phyloP scores from a whole-genome alignment of 2,888 invertebrate species.

The Zele albiditarsus region DNA sequence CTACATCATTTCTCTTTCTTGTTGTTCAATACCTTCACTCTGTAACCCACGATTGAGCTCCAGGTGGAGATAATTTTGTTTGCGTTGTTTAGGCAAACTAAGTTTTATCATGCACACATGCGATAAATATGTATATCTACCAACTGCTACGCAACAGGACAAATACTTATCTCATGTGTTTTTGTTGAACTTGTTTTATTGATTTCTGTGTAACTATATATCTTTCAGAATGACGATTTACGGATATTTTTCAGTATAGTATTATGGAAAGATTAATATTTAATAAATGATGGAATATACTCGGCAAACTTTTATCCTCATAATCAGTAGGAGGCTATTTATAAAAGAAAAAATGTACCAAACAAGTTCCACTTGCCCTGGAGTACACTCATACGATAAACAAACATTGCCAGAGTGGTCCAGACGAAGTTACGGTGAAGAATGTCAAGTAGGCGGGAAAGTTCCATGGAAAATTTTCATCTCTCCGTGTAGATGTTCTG shows the following conservation, averaged over 20 bases:
- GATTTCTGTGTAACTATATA: neutral
- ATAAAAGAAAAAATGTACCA: conserved; percentile 2
- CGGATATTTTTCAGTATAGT: neutral
- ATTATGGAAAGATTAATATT: neutral
- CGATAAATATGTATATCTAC: conserved; percentile 21
- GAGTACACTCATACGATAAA: conserved; percentile 36
- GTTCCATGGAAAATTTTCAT: conserved; percentile 56
- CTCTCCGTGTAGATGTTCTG: conserved; percentile 60
- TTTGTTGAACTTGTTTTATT: neutral
- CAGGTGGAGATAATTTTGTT: conserved; percentile 56
- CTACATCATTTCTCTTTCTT: neutral
- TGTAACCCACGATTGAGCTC: conserved; percentile 25
- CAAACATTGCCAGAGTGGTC: conserved; percentile 28
- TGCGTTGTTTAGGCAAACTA: conserved; percentile 60
- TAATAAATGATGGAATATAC: neutral
- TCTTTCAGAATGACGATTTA: neutral
- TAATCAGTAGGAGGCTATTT: neutral
- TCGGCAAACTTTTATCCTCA: neutral
- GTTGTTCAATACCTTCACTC: conserved; percentile 13
- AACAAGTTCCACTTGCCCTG: conserved; percentile 33
- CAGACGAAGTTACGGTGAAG: conserved; percentile 17
- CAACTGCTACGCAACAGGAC: conserved; percentile 34
- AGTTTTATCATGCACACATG: conserved; percentile 48
- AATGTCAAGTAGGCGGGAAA: conserved; percentile 36
- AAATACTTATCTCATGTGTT: conserved; percentile 20